Conservation (phyloP, 1,140 invertebrate genomes). For the Druon quercuslanigerum region DNA sequence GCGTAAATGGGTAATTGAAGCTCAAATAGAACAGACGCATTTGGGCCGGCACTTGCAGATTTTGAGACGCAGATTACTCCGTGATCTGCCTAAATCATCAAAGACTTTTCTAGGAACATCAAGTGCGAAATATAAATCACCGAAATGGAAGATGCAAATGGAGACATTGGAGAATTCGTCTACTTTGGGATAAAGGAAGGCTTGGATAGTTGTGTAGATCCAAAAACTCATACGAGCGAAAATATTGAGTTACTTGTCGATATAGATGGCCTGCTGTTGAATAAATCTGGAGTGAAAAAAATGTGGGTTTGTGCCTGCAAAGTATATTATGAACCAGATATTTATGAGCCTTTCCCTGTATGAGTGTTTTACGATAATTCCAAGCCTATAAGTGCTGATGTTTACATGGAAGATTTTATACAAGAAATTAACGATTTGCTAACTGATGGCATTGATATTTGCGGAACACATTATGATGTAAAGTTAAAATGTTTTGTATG, state of each 20-base stretch:
- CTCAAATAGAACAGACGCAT: slow-evolving; percentile 24
- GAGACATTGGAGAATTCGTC: slow-evolving; percentile 32
- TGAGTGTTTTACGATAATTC: slow-evolving; percentile 30
- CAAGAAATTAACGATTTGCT: too few species aligned
- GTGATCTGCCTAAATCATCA: slow-evolving; percentile 36
- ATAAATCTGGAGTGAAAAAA: too few species aligned
- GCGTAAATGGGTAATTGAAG: slow-evolving; percentile 30
- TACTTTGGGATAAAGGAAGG: slow-evolving; percentile 39
- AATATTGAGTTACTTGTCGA: too few species aligned
- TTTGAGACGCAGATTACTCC: slow-evolving; percentile 32
- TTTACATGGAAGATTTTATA: slow-evolving; percentile 35
- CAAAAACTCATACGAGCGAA: slow-evolving; percentile 5
- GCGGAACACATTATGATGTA: too few species aligned
- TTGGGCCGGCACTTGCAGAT: slow-evolving; percentile 34
- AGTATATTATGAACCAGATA: slow-evolving; percentile 14
- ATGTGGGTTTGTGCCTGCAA: too few species aligned
- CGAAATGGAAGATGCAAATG: slow-evolving; percentile 25
- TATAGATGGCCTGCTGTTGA: too few species aligned
- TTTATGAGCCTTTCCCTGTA: slow-evolving; percentile 39
- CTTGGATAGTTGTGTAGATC: slow-evolving; percentile 17
- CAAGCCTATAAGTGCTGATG: slow-evolving; percentile 23
- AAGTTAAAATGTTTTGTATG: too few species aligned
- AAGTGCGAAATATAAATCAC: slow-evolving; percentile 32
- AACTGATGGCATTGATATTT: too few species aligned
- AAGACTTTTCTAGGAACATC: slow-evolving; percentile 41